A percentile compares a stretch with the other conserved stretches of the same genome.
phyloP scores from a whole-genome alignment of 2,113 vertebrate genomes.

The Rhabdomys dilectus region DNA sequence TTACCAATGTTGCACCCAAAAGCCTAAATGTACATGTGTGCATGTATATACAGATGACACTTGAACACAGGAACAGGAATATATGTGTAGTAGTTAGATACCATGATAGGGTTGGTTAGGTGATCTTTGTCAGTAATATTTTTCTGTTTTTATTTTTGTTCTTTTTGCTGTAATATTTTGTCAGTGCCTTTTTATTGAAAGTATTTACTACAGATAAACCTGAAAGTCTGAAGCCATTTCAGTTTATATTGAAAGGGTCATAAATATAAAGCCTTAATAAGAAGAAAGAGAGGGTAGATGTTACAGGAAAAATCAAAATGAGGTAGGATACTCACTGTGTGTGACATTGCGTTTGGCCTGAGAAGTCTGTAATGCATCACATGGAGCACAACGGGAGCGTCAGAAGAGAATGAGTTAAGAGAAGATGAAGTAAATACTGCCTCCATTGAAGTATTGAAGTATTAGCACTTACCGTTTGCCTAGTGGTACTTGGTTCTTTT shows the following conservation, averaged over 20 bases:
- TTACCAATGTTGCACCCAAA: not conserved
- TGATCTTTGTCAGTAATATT: not conserved
- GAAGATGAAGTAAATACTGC: not conserved
- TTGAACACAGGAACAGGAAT: not conserved
- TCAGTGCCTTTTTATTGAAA: slow-evolving; percentile 43
- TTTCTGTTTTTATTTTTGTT: not conserved
- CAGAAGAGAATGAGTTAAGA: not conserved
- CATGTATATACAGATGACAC: too few relatives aligned
- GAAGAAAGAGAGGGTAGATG: not conserved
- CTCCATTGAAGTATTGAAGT: too few relatives aligned
- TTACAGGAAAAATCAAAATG: not conserved
- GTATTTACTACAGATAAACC: not conserved
- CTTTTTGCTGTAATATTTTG: not conserved
- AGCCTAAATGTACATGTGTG: not conserved
- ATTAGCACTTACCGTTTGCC: too few relatives aligned
- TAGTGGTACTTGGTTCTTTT: not conserved
- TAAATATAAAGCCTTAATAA: not conserved
- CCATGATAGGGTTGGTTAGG: not conserved
- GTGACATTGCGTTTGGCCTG: not conserved
- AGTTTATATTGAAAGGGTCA: not conserved
- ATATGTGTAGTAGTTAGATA: not conserved
- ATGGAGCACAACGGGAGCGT: too few relatives aligned
- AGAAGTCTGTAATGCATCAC: rapidly evolving
- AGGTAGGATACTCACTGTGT: not conserved
- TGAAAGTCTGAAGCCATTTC: not conserved